Conservation (phyloP, 2,797 vertebrate species). For the Molossus molossus region DNA sequence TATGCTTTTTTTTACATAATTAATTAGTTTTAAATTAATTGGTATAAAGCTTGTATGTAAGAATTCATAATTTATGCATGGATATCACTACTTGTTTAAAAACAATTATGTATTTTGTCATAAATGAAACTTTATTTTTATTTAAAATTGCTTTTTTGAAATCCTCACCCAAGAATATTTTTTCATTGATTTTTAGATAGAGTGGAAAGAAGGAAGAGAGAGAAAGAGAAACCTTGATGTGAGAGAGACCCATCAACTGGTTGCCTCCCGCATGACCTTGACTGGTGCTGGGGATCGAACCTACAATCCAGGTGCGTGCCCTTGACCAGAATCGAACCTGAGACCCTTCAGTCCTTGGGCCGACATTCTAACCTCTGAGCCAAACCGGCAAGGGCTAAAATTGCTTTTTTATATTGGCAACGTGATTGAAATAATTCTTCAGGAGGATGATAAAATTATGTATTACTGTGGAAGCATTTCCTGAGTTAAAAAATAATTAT, state of each 20-base stretch:
- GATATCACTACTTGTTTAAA: constrained; percentile 53
- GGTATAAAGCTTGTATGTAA: background rate
- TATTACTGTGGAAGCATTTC: constrained; percentile 52
- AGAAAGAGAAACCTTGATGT: no score
- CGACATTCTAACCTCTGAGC: no score
- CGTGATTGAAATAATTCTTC: constrained; percentile 17
- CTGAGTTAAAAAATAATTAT: constrained; percentile 39
- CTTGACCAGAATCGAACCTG: no score
- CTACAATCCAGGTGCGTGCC: no score
- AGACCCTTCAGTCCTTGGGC: no score
- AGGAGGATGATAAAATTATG: background rate
- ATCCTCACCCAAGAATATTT: no score
- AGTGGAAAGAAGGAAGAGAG: no score
- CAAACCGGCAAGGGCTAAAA: background rate
- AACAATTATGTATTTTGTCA: constrained; percentile 23
- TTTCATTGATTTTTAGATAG: no score
- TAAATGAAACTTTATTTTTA: constrained; percentile 22
- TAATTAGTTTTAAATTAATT: constrained; percentile 64
- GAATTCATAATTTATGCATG: background rate
- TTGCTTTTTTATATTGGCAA: background rate
- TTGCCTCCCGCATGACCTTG: no score
- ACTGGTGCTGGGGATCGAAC: no score
- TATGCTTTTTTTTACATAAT: constrained; percentile 9
- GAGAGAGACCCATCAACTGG: no score
- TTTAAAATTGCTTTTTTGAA: background rate